A percentile compares a stretch with the other conserved stretches of the same genome.
phyloP scores from a whole-genome alignment of 2,888 invertebrate genomes.

The Phortica magna region DNA sequence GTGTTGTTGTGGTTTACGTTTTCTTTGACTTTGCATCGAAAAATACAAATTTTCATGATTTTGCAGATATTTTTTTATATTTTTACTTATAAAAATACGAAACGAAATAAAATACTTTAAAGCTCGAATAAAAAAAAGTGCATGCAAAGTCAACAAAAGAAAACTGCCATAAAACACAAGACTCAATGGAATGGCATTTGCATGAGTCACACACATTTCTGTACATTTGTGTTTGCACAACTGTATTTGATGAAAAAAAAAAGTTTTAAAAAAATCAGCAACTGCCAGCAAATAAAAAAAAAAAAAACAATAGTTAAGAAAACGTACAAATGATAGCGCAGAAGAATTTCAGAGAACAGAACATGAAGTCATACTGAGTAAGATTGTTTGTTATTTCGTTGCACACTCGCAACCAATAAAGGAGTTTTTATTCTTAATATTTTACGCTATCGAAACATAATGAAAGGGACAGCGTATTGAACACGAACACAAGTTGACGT shows the following conservation, averaged over 20 bases:
- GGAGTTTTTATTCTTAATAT: neutral
- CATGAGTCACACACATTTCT: constrained; percentile 16
- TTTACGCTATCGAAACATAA: neutral
- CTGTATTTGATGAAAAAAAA: constrained; percentile 20
- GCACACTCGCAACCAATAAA: neutral
- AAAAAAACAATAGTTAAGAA: neutral
- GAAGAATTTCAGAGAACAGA: constrained; percentile 6
- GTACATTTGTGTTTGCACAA: constrained; percentile 20
- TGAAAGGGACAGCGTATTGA: neutral
- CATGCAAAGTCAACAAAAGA: neutral
- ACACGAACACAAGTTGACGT: constrained; percentile 20
- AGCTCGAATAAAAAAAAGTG: neutral
- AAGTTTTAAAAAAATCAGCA: neutral
- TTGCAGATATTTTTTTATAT: neutral
- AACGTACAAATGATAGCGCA: neutral
- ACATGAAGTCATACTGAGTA: constrained; percentile 3
- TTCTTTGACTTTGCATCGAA: no score
- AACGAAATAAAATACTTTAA: neutral
- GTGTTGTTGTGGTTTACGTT: neutral
- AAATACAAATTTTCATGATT: no score
- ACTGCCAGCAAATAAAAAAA: neutral
- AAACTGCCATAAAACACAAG: neutral
- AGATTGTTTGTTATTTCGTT: neutral
- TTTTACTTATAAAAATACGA: neutral
- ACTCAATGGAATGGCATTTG: neutral